phyloP scores from a whole-genome alignment of 2,797 vertebrate species.

The Centropyge bicolor region DNA sequence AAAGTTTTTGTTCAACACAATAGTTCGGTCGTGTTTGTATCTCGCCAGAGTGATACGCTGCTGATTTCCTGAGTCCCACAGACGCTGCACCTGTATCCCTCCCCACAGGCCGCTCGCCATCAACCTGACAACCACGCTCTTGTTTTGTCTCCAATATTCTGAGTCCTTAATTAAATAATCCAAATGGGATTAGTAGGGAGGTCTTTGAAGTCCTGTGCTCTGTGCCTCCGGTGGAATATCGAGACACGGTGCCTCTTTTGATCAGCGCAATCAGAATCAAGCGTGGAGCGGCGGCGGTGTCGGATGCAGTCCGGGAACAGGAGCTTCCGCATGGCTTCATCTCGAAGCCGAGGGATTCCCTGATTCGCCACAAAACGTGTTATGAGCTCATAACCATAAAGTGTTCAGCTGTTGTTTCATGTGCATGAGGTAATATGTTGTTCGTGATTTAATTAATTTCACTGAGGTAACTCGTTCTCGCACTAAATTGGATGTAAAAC shows the following conservation, averaged over 20 bases:
- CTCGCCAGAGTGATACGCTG: background rate
- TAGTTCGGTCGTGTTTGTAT: conserved; percentile 17
- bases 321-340: conserved; percentile 73
- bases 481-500: conserved; percentile 42
- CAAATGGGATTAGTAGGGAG: conserved; percentile 74
- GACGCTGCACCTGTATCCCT: conserved; percentile 45
- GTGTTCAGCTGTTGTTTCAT: conserved; percentile 49
- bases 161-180: conserved; percentile 76
- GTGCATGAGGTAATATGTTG: conserved; percentile 9
- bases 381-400: conserved; percentile 57
- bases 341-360: conserved; percentile 60
- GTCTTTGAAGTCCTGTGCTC: conserved; percentile 72
- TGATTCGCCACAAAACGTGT: conserved; percentile 40
- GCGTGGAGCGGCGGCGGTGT: conserved; percentile 61
- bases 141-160: conserved; percentile 54
- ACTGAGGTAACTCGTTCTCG: conserved; percentile 1
- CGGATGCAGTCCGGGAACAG: conserved; percentile 59
- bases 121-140: conserved; percentile 52
- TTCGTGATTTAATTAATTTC: conserved; percentile 17
- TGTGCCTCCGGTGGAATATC: conserved; percentile 58
- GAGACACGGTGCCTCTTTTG: conserved; percentile 73
- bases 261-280: conserved; percentile 82
- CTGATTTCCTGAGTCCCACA: conserved; percentile 29
- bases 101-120: conserved; percentile 38
- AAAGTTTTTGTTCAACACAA: conserved; percentile 13